Conservation (phyloP, 2,797 vertebrate species). For the Prionace glauca region DNA sequence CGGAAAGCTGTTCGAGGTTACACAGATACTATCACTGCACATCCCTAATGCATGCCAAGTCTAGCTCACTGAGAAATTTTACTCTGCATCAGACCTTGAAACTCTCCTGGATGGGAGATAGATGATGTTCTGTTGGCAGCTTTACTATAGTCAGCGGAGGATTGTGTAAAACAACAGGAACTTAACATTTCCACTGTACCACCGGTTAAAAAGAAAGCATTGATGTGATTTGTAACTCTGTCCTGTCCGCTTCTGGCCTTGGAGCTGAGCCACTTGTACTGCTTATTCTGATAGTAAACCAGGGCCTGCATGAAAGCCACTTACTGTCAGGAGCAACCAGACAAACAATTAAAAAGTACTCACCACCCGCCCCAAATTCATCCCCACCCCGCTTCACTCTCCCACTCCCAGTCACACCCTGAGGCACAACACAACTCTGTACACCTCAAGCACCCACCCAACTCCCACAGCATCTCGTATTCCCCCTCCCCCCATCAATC, state of each 20-base stretch:
- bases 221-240: not conserved
- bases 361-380: not conserved
- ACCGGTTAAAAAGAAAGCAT: not conserved
- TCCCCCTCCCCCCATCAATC: too few species aligned
- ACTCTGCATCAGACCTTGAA: not conserved
- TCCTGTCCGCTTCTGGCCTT: not conserved
- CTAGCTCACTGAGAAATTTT: not conserved
- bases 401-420: not conserved
- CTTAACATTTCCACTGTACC: not conserved
- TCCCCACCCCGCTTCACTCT: not conserved
- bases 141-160: not conserved
- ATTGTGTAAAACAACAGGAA: not conserved
- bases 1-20: too few species aligned
- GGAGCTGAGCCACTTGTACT: not conserved
- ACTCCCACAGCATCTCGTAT: not conserved
- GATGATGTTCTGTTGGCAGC: not conserved
- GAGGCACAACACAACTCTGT: too few species aligned
- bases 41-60: not conserved
- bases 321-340: not conserved
- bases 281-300: not conserved
- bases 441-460: not conserved
- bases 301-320: not conserved
- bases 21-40: not conserved
- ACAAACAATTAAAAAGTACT: not conserved
- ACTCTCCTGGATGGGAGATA: not conserved